phyloP scores from a whole-genome alignment of 2,888 invertebrate species.

The Pseudolycoriella hygida region DNA sequence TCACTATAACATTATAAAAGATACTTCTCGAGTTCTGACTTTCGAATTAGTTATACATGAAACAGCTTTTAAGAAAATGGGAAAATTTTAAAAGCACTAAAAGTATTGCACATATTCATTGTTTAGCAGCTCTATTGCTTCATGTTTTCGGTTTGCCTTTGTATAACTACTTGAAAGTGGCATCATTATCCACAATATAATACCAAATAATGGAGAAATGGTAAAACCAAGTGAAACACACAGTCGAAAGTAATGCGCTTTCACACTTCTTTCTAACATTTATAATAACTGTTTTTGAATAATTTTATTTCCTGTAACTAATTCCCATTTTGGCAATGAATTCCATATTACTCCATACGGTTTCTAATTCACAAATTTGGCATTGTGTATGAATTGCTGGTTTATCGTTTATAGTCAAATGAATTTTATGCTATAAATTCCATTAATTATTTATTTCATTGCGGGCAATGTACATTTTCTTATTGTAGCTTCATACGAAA shows the following conservation, averaged over 20 bases:
- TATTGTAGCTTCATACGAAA: too few relatives aligned
- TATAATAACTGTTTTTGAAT: neutral
- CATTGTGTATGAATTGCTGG: too few relatives aligned
- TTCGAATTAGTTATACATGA: slow-evolving; percentile 8
- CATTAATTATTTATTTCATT: too few relatives aligned
- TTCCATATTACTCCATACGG: neutral
- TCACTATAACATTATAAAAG: neutral
- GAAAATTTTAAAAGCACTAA: slow-evolving; percentile 1
- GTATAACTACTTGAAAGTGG: neutral
- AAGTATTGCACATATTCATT: slow-evolving; percentile 3
- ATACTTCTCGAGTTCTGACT: slow-evolving; percentile 6
- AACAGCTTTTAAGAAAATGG: slow-evolving; percentile 8
- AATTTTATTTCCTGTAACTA: neutral
- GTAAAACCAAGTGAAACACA: neutral
- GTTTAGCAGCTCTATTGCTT: neutral
- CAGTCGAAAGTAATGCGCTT: neutral
- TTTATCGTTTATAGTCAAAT: too few relatives aligned
- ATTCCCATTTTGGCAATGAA: neutral
- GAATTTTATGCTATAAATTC: too few relatives aligned
- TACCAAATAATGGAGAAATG: too few relatives aligned
- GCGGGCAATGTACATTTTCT: too few relatives aligned
- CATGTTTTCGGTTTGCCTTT: neutral
- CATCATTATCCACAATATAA: too few relatives aligned
- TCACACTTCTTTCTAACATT: neutral
- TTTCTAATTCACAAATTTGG: too few relatives aligned